phyloP scores from a whole-genome alignment of 2,113 vertebrate genomes.

The Elephas maximus region DNA sequence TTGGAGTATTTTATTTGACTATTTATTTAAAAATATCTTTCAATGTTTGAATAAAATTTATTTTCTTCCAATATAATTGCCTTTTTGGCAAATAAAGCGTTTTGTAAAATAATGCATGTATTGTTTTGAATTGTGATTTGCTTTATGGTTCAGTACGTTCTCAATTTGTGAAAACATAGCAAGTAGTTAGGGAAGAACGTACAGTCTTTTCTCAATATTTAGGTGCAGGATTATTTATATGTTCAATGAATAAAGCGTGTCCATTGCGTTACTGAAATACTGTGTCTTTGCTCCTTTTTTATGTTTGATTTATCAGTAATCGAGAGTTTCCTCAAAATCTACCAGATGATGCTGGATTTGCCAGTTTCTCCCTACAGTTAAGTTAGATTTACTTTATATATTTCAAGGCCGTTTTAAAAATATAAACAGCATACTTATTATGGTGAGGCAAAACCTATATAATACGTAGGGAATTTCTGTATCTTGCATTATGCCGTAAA shows the following conservation, averaged over 20 bases:
- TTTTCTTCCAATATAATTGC: background rate
- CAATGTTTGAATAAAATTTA: background rate
- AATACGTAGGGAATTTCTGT: background rate
- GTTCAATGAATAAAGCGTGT: background rate
- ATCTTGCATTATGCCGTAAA: background rate
- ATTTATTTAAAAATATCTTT: background rate
- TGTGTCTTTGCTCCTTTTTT: background rate
- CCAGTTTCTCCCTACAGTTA: background rate
- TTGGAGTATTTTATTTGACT: background rate
- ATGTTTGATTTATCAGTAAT: background rate
- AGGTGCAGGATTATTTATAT: background rate
- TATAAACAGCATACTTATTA: background rate
- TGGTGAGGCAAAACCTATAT: background rate
- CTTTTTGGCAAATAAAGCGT: background rate
- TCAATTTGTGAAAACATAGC: background rate
- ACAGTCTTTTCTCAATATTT: background rate
- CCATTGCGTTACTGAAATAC: background rate
- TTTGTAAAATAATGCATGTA: background rate
- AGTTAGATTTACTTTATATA: background rate
- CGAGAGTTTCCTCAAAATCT: background rate
- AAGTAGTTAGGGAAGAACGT: background rate
- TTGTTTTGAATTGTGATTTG: background rate
- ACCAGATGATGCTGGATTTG: background rate
- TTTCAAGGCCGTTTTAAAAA: background rate
- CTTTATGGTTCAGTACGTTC: background rate